phyloP scores from a whole-genome alignment of 2,797 vertebrate species.

The Cossypha heuglini region DNA sequence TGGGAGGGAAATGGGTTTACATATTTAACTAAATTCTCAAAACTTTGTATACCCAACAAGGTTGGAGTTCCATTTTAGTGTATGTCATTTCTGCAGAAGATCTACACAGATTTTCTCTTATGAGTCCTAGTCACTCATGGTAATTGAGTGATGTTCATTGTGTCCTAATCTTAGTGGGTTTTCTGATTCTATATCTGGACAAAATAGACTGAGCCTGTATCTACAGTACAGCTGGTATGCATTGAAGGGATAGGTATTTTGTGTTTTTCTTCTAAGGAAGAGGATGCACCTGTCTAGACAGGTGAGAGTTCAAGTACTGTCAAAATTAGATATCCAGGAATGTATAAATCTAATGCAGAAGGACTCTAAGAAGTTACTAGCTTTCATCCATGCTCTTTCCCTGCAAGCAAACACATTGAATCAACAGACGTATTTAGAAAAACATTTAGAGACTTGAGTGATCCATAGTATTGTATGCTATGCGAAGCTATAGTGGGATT shows the following conservation, averaged over 20 bases:
- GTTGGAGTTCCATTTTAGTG: background rate
- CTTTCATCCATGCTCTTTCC: background rate
- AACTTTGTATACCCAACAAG: background rate
- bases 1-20: accelerated
- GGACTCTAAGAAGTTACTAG: background rate
- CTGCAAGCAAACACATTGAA: background rate
- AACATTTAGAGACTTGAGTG: background rate
- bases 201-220: background rate
- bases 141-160: background rate
- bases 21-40: background rate
- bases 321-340: background rate
- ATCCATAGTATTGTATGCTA: background rate
- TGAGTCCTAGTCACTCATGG: background rate
- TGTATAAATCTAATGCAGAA: background rate
- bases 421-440: background rate
- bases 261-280: background rate
- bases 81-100: background rate
- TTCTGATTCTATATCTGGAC: background rate
- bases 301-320: background rate
- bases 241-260: background rate
- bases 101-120: background rate
- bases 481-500: background rate
- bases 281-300: background rate
- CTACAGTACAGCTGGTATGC: background rate
- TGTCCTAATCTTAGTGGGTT: background rate